Evolutionary conservation across 2,888 invertebrate species (phyloP).

Genomic region (Hipparchia sbordonii): DNA sequence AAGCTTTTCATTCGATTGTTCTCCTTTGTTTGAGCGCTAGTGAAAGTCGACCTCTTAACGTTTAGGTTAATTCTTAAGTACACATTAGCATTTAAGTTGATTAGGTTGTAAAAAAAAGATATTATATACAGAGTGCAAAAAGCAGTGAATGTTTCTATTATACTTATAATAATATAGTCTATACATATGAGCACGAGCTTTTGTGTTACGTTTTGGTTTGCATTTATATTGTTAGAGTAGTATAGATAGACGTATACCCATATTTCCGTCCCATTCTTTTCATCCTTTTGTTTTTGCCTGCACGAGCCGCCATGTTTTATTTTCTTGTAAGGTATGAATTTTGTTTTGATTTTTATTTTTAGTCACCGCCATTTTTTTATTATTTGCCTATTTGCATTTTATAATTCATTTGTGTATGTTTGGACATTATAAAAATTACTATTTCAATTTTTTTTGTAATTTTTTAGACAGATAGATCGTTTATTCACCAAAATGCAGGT

Average conservation of each 20-base stretch:
- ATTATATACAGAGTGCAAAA: slow-evolving; percentile 61
- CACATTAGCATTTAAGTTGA: slow-evolving; percentile 55
- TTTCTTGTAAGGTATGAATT: slow-evolving; percentile 72
- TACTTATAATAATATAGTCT: slow-evolving; percentile 49
- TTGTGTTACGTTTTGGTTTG: slow-evolving; percentile 54
- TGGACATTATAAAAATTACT: background rate
- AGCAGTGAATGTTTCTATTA: slow-evolving; percentile 59
- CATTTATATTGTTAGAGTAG: slow-evolving; percentile 54
- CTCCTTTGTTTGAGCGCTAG: background rate
- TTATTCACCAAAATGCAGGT: too few species aligned
- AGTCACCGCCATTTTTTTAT: slow-evolving; percentile 46
- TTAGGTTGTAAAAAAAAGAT: slow-evolving; percentile 72
- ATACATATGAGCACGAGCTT: slow-evolving; percentile 52
- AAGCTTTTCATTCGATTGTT: background rate
- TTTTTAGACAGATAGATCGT: too few species aligned
- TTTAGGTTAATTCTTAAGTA: slow-evolving; percentile 69
- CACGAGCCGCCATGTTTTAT: slow-evolving; percentile 71
- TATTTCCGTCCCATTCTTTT: slow-evolving; percentile 64
- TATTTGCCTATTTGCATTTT: background rate
- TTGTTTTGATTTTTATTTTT: slow-evolving; percentile 41
- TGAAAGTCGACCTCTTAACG: slow-evolving; percentile 25
- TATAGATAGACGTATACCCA: slow-evolving; percentile 45
- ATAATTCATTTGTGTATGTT: background rate
- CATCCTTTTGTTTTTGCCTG: slow-evolving; percentile 53
- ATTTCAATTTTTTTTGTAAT: too few species aligned